phyloP scores from a whole-genome alignment of 2,888 invertebrate genomes.

The Callinectes sapidus region DNA sequence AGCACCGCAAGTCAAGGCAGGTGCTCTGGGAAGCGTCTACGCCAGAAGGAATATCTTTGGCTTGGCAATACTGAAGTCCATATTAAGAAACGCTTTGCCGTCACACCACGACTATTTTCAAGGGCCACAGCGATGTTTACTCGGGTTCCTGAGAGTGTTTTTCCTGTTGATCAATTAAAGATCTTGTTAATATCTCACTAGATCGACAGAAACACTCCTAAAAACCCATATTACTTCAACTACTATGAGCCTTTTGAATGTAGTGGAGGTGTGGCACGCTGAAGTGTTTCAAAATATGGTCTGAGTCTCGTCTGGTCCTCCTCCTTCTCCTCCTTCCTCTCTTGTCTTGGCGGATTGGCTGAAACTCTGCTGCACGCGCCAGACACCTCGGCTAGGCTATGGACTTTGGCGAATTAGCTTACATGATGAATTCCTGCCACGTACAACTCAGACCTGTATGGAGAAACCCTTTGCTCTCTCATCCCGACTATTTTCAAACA shows the following conservation, averaged over 20 bases:
- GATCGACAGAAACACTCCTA: too few species aligned
- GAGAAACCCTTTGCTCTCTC: too few species aligned
- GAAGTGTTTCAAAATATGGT: too few species aligned
- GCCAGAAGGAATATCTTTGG: background rate
- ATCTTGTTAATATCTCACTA: too few species aligned
- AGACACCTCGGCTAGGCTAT: constrained; percentile 1
- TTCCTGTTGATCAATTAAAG: too few species aligned
- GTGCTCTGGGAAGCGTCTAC: background rate
- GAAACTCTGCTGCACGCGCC: background rate
- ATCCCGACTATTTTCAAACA: too few species aligned
- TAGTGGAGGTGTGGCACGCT: too few species aligned
- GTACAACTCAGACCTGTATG: background rate
- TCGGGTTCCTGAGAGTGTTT: too few species aligned
- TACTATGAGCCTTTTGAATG: too few species aligned
- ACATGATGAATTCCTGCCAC: constrained; percentile 9
- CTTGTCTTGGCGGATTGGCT: background rate
- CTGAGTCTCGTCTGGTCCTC: background rate
- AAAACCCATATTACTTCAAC: too few species aligned
- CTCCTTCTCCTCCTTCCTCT: background rate
- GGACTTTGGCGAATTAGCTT: constrained; percentile 1
- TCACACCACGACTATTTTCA: too few species aligned
- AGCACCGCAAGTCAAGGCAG: background rate
- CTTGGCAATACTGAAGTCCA: background rate
- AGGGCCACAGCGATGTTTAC: too few species aligned
- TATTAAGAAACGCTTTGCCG: background rate